Conservation (phyloP, 2,113 vertebrate species). For the Sphyrna mokarran region DNA sequence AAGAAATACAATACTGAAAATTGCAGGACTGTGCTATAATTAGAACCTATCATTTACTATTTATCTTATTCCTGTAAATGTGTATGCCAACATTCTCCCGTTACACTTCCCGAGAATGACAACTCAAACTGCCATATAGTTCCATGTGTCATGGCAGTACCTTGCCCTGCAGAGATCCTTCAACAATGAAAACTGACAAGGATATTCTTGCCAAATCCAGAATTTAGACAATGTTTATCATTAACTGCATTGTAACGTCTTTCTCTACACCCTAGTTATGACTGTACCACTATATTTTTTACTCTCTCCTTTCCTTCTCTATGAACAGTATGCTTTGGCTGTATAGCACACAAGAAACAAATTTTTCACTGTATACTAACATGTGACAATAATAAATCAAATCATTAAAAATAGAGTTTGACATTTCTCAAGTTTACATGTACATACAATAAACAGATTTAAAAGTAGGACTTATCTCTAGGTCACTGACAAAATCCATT, state of each 20-base stretch:
- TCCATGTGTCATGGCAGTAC: background rate
- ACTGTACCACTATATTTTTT: too few relatives aligned
- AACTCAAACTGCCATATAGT: background rate
- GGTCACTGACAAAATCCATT: background rate
- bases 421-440: background rate
- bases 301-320: too few relatives aligned
- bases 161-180: background rate
- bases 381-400: too few relatives aligned
- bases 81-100: background rate
- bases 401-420: background rate
- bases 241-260: background rate
- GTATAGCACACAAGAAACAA: too few relatives aligned
- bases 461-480: background rate
- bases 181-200: background rate
- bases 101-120: background rate
- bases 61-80: background rate
- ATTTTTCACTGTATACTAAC: too few relatives aligned
- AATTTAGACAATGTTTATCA: background rate
- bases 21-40: slow-evolving; percentile 10
- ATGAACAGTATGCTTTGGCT: too few relatives aligned
- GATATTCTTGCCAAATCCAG: background rate
- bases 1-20: slow-evolving; percentile 7
- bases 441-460: background rate
- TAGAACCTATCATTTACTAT: slow-evolving; percentile 16
- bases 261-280: too few relatives aligned